Percentiles rank a stretch among this genome's conserved stretches.
These are phyloP conservation scores for Styela clava DNA, from an alignment of 23 tunicate species.

Conservation along the genomic window DNA sequence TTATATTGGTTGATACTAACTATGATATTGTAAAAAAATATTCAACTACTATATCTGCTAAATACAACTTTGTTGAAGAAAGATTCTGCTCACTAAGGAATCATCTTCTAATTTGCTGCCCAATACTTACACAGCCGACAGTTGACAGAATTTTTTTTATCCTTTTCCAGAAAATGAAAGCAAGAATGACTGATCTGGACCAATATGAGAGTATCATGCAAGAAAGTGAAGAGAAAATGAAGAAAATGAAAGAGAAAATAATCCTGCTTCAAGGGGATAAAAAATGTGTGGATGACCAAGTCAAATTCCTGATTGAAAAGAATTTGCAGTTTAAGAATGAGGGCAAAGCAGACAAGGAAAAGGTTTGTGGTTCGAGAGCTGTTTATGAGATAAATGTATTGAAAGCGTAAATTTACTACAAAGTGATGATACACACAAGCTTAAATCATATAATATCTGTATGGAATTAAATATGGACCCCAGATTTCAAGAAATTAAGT, in stretches of 20 bases:
- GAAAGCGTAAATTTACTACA: neutral
- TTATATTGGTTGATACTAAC: too few species aligned
- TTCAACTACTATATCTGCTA: too few species aligned
- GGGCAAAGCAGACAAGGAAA: neutral
- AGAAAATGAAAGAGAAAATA: slow-evolving; percentile 29
- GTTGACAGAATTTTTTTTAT: too few species aligned
- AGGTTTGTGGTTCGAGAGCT: neutral
- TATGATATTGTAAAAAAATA: too few species aligned
- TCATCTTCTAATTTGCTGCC: too few species aligned
- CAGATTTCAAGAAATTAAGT: too few species aligned
- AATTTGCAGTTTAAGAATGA: slow-evolving; percentile 6
- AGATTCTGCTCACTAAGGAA: too few species aligned
- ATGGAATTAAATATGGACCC: too few species aligned
- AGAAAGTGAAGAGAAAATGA: slow-evolving; percentile 45
- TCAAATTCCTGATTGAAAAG: slow-evolving; percentile 11
- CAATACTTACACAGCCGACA: too few species aligned
- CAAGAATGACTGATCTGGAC: slow-evolving; percentile 36
- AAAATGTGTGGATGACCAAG: slow-evolving; percentile 42
- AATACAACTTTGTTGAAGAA: too few species aligned
- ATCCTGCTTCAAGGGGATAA: slow-evolving; percentile 29
- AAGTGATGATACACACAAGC: too few species aligned
- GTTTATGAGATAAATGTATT: neutral
- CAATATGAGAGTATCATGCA: slow-evolving; percentile 49
- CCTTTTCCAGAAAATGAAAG: slow-evolving; percentile 16
- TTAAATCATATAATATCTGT: too few species aligned